Conservation (phyloP, 2,888 invertebrate genomes). For the Caenorhabditis zanzibari region DNA sequence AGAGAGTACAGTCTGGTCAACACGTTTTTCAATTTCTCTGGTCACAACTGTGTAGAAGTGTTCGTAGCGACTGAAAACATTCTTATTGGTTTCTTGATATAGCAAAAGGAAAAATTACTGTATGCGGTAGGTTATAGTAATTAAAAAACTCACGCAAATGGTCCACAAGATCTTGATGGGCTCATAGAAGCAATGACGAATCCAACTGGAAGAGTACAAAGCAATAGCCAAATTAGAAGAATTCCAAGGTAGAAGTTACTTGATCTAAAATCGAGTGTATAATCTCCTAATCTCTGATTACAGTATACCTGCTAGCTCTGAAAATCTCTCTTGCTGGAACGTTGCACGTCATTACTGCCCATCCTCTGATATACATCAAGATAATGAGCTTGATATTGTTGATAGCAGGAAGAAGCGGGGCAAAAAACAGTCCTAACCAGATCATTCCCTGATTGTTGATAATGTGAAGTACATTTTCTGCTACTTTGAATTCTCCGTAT, state of each 20-base stretch:
- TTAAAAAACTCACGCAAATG: constrained; percentile 87
- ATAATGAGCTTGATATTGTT: constrained; percentile 94
- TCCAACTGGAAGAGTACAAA: constrained; percentile 95
- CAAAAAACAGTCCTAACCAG: constrained; percentile 99
- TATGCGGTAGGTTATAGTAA: background rate
- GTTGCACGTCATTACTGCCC: constrained; percentile 91
- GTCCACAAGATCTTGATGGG: constrained; percentile 97
- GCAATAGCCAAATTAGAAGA: constrained; percentile 90
- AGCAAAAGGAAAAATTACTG: no score
- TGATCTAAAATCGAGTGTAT: constrained; percentile 74
- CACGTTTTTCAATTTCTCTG: constrained; percentile 77
- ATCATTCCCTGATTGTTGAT: constrained; percentile 98
- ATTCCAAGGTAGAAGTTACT: constrained; percentile 93
- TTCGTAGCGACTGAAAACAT: constrained; percentile 66
- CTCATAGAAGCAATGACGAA: constrained; percentile 95
- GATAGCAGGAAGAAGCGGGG: constrained; percentile 93
- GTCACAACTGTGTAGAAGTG: constrained; percentile 82
- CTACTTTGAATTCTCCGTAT: constrained; percentile 98
- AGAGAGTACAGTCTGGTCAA: constrained; percentile 77
- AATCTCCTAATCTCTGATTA: background rate
- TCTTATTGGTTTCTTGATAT: background rate
- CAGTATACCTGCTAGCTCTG: constrained; percentile 86
- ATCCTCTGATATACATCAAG: constrained; percentile 89
- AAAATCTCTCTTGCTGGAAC: constrained; percentile 96
- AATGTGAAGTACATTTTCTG: constrained; percentile 96